These are phyloP conservation scores for Petrocephalus schoutedeni DNA, from an alignment of 2,797 vertebrate genomes.

Conservation along the genomic window DNA sequence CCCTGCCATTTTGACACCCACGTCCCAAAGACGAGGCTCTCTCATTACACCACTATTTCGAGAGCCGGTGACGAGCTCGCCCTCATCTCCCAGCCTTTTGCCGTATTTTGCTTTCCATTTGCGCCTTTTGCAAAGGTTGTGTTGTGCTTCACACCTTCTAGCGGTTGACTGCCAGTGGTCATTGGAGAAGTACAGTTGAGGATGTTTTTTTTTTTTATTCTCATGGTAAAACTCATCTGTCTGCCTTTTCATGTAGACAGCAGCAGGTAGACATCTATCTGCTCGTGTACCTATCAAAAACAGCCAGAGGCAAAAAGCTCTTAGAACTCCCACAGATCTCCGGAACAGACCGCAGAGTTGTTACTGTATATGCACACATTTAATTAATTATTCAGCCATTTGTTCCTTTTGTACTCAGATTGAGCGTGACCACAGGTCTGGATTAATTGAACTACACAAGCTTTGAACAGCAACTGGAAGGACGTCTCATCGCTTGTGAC, in stretches of 20 bases:
- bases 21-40: not conserved
- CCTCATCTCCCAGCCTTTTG: not conserved
- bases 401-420: not conserved
- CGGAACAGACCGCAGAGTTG: not conserved
- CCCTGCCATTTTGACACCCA: not conserved
- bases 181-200: not conserved
- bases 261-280: not conserved
- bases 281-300: not conserved
- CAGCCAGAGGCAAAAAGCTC: not conserved
- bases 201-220: not conserved
- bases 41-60: not conserved
- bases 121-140: not conserved
- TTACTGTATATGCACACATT: not conserved
- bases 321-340: not conserved
- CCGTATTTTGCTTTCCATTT: not conserved
- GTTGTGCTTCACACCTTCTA: not conserved
- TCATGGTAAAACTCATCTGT: not conserved
- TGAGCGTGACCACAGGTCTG: not conserved
- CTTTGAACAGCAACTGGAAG: not conserved
- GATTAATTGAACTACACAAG: not conserved
- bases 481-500: not conserved
- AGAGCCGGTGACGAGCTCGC: not conserved
- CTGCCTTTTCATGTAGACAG: not conserved
- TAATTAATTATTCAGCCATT: not conserved
- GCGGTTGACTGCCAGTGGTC: not conserved